A percentile compares a stretch with the other conserved stretches of the same genome.
Conservation (phyloP, 2,888 invertebrate species). For the Frankliniella fusca region DNA sequence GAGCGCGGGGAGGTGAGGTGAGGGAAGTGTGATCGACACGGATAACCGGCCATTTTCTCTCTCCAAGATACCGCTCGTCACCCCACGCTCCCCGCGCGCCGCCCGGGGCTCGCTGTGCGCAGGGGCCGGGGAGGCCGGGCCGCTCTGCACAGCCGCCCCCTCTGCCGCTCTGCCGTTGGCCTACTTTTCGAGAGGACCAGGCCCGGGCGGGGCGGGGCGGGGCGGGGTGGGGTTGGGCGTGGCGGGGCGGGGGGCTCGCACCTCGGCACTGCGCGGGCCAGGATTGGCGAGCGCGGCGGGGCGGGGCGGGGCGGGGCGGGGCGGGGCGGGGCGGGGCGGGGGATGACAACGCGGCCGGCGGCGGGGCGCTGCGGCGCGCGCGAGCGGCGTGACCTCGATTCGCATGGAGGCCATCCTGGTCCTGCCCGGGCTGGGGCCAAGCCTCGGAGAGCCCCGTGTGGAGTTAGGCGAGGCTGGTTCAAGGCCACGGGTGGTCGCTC, state of each 20-base stretch:
- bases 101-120: neutral
- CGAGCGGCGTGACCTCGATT: too few relatives aligned
- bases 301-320: neutral
- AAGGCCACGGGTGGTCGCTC: too few relatives aligned
- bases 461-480: too few relatives aligned
- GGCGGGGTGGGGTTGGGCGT: neutral
- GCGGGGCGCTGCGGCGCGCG: neutral
- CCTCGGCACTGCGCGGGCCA: neutral
- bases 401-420: too few relatives aligned
- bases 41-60: neutral
- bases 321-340: neutral
- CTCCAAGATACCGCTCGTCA: neutral
- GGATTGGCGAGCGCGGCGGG: neutral
- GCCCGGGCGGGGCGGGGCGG: neutral
- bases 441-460: too few relatives aligned
- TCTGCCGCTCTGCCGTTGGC: neutral
- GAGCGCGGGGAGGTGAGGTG: too few relatives aligned
- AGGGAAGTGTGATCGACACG: neutral
- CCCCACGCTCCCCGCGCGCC: neutral
- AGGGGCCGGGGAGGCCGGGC: neutral
- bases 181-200: constrained; percentile 2
- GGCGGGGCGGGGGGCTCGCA: neutral
- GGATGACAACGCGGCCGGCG: neutral
- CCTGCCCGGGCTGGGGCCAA: too few relatives aligned
- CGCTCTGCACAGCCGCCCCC: neutral